Evolutionary conservation across 37 sponge, comb jelly and placozoan genomes (phyloP).

Genomic region (Hexactinellida sp.): DNA sequence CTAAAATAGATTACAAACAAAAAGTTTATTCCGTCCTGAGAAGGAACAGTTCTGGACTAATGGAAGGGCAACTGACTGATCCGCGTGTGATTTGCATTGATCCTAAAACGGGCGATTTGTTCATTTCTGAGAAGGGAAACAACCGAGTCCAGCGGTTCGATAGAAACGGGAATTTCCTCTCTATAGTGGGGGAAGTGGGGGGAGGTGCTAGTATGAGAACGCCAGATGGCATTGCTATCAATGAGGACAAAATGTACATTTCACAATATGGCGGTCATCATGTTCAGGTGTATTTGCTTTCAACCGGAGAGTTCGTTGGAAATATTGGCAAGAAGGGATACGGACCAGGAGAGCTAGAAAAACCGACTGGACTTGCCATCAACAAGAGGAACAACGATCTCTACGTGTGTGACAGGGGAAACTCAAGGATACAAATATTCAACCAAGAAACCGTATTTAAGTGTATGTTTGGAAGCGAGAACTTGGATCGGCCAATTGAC

Average conservation of each 20-base stretch:
- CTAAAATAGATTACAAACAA: not conserved
- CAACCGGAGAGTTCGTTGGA: not conserved
- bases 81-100: not conserved
- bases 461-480: not conserved
- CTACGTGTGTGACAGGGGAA: not conserved
- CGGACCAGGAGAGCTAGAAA: not conserved
- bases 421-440: not conserved
- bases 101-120: not conserved
- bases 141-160: not conserved
- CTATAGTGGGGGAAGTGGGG: not conserved
- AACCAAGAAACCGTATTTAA: not conserved
- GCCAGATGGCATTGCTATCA: not conserved
- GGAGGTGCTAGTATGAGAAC: not conserved
- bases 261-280: not conserved
- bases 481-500: not conserved
- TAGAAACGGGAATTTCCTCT: not conserved
- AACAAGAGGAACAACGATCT: not conserved
- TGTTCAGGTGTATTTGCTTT: not conserved
- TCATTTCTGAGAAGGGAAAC: not conserved
- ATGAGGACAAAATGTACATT: not conserved
- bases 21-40: not conserved
- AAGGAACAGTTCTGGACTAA: not conserved
- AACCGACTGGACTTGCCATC: not conserved
- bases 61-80: not conserved
- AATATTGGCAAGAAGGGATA: not conserved